Base-by-base conservation (phyloP, 30 jellyfish, hydroid and myxozoan species). In the Chironex yamaguchii region DNA sequence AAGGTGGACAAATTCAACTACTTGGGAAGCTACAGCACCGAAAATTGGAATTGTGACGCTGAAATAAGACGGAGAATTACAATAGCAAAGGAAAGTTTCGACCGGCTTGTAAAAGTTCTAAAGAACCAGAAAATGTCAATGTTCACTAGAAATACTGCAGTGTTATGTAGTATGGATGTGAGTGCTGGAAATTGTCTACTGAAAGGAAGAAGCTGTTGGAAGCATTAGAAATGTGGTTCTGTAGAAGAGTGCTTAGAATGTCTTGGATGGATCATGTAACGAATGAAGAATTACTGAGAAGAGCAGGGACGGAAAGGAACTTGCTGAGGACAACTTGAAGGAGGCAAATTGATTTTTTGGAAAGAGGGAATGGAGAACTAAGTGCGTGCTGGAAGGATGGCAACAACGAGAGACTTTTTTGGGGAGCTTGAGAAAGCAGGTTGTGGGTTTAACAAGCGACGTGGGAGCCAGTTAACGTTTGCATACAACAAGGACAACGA, bases 141-240 rank as follows among this genome's bases (percentile, higher is more conserved):
- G 72, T 17, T 31, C 12, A 54, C 9, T 54, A 31, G 25, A 21
- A 54, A 31, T 54, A 54, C 72, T 54, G 24, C 72, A 54, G 6
- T 54, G 72, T 31, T 54, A 54, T 21, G 72, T 9, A 54, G 25
- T 54, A 21, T 21, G 72, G 72, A 4, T 54, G 72, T 54, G 72
- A 54, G 25, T 54, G 72, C 24, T 21, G 72, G 72, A 54, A 26
- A 54, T 6, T 54, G 24, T 54, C 72, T 17, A 21, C 20, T 11
- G 72, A 9, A 21, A 54, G 20, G 72, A 21, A 9, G 72, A 54
- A 54, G 72, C 20, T 6, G 72, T 31, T 54, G 9, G 23, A 54
- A 54, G 72, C 72, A 17, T 26, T 31, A 4, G 72, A 54, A 21
- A 54, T 54, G 72, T 54, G 72, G 72, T 21, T 54, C 72, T 31